Evolutionary conservation across 2,888 invertebrate genomes (phyloP), one percentile per base, ranked within the genome.

Genomic region (Euplexia lucipara): DNA sequence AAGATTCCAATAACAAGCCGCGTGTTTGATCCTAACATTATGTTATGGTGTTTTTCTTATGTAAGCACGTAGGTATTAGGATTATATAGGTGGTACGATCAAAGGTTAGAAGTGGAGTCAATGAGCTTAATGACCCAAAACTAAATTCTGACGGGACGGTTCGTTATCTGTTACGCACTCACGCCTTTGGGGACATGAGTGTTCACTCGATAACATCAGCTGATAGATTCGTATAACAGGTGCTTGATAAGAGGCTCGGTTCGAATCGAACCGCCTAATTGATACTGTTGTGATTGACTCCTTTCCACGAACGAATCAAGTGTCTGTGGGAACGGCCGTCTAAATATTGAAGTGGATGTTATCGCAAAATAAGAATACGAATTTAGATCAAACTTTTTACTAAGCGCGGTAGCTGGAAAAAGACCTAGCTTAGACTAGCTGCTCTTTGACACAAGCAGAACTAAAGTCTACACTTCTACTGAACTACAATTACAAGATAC

Each of bases 141-240:
- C 34, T 60, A 57, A 56, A 49, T 69, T 61, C 70, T 35, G 61
- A 5, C 35, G 14, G 18, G 35, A 10, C 16, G 22, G 32, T 37
- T 16, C 39, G 42, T 37, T 70, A 74, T 74, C 80, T 37, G 45
- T 57, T 45, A 76, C 44, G 51, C 47, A 51, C 9, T 42, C 34
- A 39, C 34, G 45, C 18, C 66, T 18, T 8, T 37, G 44, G 39
- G 30, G 58, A 53, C 39, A 53, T 45, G 51, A 53, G 53, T 60
- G 54, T 63, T 62, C 53, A 74, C 59, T 51, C 37, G 60, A 54
- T 59, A 54, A 39, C 54, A 56, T 70, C 66, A 65, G 39, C 57
- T 58, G 67, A 80, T 66, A 61, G 47, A 53, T 49, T 48, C 44
- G 14, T 48, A 60, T 66, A 66, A 67, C 75, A 75, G 68, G 66